These are phyloP conservation scores for Dolichopus griseipennis DNA, from an alignment of 2,888 invertebrate genomes.

Conservation along the genomic window DNA sequence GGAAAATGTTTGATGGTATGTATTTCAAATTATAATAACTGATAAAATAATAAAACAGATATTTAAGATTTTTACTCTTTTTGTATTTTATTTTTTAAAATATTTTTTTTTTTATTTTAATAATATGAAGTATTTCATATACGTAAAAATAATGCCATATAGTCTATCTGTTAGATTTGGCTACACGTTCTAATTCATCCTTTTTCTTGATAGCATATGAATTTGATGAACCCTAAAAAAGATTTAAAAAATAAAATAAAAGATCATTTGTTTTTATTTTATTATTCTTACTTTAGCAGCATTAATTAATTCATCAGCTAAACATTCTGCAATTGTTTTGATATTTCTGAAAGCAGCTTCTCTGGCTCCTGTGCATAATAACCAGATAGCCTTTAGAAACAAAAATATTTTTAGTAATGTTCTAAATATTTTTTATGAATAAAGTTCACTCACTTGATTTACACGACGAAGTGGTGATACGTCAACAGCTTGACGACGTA, in stretches of 20 bases:
- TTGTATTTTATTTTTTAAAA: not conserved
- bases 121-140: not conserved
- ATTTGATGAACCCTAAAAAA: slow-evolving; percentile 85
- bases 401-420: not conserved
- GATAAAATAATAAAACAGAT: too few species aligned
- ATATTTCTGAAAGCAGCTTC: slow-evolving; percentile 99
- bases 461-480: slow-evolving; percentile 95
- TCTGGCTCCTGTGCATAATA: slow-evolving; percentile 91
- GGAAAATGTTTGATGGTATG: too few species aligned
- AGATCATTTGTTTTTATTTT: not conserved
- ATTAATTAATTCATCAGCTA: slow-evolving; percentile 99
- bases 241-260: not conserved
- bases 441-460: slow-evolving; percentile 63
- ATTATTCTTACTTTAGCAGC: slow-evolving; percentile 74
- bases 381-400: slow-evolving; percentile 3
- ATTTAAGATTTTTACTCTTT: not conserved
- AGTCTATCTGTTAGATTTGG: slow-evolving; percentile 98
- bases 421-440: not conserved
- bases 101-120: not conserved
- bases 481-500: slow-evolving; percentile 98
- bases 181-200: slow-evolving; percentile 99
- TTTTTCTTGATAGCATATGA: slow-evolving; percentile 99
- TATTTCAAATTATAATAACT: too few species aligned
- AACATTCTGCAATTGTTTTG: slow-evolving; percentile 98
- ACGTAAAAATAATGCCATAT: not conserved